A percentile compares a stretch with the other conserved stretches of the same genome.
These are phyloP conservation scores for Paramormyrops hopkinsi DNA, from an alignment of 2,797 vertebrate species.

Conservation along the genomic window DNA sequence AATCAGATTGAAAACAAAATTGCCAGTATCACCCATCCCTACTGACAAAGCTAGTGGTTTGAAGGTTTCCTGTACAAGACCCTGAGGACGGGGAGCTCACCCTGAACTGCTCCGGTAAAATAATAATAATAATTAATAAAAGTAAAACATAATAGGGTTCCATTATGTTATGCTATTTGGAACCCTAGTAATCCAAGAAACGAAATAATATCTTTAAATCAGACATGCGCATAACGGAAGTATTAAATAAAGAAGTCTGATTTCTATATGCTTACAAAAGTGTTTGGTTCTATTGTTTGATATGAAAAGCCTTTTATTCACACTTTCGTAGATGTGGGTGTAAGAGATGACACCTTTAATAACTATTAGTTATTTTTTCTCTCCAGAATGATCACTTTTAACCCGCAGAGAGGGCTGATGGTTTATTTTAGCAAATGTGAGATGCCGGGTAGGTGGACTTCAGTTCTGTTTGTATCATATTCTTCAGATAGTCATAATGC, in stretches of 20 bases:
- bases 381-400: conserved; percentile 14
- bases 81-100: background rate
- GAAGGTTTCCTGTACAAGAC: background rate
- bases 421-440: conserved; percentile 16
- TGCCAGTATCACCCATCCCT: background rate
- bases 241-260: background rate
- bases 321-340: conserved; percentile 10
- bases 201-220: background rate
- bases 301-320: conserved; percentile 9
- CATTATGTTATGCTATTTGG: background rate
- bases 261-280: background rate
- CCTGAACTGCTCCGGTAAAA: background rate
- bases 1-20: background rate
- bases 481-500: background rate
- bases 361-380: conserved; percentile 5
- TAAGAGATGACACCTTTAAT: conserved; percentile 20
- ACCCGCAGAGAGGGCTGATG: background rate
- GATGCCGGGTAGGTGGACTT: conserved; percentile 14
- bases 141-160: background rate
- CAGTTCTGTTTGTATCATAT: background rate
- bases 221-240: background rate
- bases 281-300: background rate
- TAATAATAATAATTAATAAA: background rate
- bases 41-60: background rate
- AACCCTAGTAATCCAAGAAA: background rate